phyloP scores from a whole-genome alignment of 1,140 invertebrate genomes.

The Drosophila malerkotliana region DNA sequence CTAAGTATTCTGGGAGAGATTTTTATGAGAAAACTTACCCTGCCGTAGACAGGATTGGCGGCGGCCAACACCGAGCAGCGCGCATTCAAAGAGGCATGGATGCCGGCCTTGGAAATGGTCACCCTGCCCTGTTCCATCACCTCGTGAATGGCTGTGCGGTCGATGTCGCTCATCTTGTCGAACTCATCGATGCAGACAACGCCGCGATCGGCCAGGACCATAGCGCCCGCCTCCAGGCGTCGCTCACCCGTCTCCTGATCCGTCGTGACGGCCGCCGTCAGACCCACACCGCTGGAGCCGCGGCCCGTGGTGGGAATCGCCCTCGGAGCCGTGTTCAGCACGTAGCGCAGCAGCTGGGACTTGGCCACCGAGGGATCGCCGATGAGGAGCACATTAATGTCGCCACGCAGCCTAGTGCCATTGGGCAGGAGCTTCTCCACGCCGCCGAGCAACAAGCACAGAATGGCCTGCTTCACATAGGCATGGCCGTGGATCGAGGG shows the following conservation, averaged over 20 bases:
- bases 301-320: slow-evolving; percentile 98
- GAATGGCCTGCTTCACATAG: slow-evolving; percentile 98
- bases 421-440: slow-evolving; percentile 98
- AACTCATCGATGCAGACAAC: slow-evolving; percentile 99
- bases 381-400: slow-evolving; percentile 98
- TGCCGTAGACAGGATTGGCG: slow-evolving; percentile 99
- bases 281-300: slow-evolving; percentile 97
- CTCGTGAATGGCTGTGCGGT: slow-evolving; percentile 99
- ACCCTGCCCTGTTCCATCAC: slow-evolving; percentile 98
- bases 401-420: slow-evolving; percentile 98
- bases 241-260: slow-evolving; percentile 97
- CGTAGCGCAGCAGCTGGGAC: slow-evolving; percentile 98
- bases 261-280: slow-evolving; percentile 98
- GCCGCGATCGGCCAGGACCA: slow-evolving; percentile 99
- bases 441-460: slow-evolving; percentile 97
- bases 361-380: slow-evolving; percentile 99
- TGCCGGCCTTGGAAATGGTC: slow-evolving; percentile 99
- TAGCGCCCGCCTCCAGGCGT: slow-evolving; percentile 98
- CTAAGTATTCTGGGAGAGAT: not conserved
- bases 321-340: slow-evolving; percentile 95
- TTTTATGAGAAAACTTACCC: slow-evolving; percentile 86
- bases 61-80: slow-evolving; percentile 99
- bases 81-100: slow-evolving; percentile 98
- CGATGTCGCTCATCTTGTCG: slow-evolving; percentile 99
- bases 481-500: slow-evolving; percentile 99